Conservation (phyloP, 2,888 invertebrate genomes). For the Drosophila stalkeri region DNA sequence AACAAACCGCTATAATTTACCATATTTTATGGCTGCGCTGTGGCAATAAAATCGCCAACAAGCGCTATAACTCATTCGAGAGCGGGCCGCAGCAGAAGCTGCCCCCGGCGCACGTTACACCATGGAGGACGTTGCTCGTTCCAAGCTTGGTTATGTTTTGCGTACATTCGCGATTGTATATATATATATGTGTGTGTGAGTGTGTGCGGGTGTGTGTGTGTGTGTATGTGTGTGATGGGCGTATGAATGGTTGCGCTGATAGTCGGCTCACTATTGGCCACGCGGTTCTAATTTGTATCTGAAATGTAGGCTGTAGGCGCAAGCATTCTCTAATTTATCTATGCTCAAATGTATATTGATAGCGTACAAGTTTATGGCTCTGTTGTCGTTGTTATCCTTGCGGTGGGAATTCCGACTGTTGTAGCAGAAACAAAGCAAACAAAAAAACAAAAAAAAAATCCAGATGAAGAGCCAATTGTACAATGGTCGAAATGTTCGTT, state of each 20-base stretch:
- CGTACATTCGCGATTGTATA: slow-evolving; percentile 62
- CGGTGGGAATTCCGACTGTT: slow-evolving; percentile 37
- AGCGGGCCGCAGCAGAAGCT: slow-evolving; percentile 66
- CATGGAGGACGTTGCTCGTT: slow-evolving; percentile 17
- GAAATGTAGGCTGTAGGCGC: slow-evolving; percentile 55
- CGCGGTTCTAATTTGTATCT: slow-evolving; percentile 75
- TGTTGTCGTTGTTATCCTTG: slow-evolving; percentile 63
- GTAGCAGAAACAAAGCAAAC: slow-evolving; percentile 12
- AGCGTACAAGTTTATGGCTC: slow-evolving; percentile 73
- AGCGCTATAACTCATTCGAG: slow-evolving; percentile 84
- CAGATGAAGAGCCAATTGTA: slow-evolving; percentile 11
- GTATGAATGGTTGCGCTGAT: slow-evolving; percentile 57
- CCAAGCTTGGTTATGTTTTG: slow-evolving; percentile 49
- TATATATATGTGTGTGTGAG: neutral
- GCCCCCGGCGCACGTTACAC: slow-evolving; percentile 73
- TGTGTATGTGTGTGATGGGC: slow-evolving; percentile 49
- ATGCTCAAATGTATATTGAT: slow-evolving; percentile 75
- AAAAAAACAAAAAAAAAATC: neutral
- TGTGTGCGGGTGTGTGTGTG: slow-evolving; percentile 7
- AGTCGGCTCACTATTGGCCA: slow-evolving; percentile 41
- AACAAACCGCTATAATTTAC: slow-evolving; percentile 85
- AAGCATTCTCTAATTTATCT: slow-evolving; percentile 74
- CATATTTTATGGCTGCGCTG: slow-evolving; percentile 85
- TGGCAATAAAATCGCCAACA: slow-evolving; percentile 85
- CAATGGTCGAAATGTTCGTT: slow-evolving; percentile 27